phyloP scores from a whole-genome alignment of 2,888 invertebrate species.

The Oxyteleia sp. region DNA sequence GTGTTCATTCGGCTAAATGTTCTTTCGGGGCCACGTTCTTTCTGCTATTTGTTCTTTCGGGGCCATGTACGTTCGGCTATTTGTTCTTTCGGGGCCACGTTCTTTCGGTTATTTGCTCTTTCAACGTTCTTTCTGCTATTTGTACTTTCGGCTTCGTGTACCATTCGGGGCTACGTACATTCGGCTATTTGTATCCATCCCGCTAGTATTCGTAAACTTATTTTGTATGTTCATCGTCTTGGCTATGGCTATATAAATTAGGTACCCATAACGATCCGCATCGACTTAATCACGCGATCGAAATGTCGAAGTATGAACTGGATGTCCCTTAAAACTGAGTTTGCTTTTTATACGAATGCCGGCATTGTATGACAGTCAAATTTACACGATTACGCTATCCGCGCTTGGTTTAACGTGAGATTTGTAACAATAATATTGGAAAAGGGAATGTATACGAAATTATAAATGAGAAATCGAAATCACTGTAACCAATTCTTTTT shows the following conservation, averaged over 20 bases:
- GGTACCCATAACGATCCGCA: constrained; percentile 43
- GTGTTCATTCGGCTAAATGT: too few species aligned
- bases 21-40: too few species aligned
- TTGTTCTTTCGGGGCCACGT: too few species aligned
- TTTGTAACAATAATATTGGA: constrained; percentile 59
- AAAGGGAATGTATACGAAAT: constrained; percentile 63
- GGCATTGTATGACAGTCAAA: constrained; percentile 63
- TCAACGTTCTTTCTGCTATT: too few species aligned
- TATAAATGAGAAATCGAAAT: constrained; percentile 56
- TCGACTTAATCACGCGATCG: constrained; percentile 42
- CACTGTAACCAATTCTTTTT: too few species aligned
- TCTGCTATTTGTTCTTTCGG: too few species aligned
- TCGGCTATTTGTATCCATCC: too few species aligned
- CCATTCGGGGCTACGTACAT: too few species aligned
- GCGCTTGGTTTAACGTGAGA: constrained; percentile 46
- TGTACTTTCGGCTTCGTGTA: too few species aligned
- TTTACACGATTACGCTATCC: constrained; percentile 44
- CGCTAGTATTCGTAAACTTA: too few species aligned
- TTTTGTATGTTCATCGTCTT: constrained; percentile 34
- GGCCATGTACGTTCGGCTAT: too few species aligned
- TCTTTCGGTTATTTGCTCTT: too few species aligned
- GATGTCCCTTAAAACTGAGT: constrained; percentile 53
- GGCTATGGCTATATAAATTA: constrained; percentile 62
- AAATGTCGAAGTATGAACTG: constrained; percentile 44
- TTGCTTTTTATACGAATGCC: constrained; percentile 66